Conservation (phyloP, 1,140 invertebrate genomes). For the Matsumurasca onukii region DNA sequence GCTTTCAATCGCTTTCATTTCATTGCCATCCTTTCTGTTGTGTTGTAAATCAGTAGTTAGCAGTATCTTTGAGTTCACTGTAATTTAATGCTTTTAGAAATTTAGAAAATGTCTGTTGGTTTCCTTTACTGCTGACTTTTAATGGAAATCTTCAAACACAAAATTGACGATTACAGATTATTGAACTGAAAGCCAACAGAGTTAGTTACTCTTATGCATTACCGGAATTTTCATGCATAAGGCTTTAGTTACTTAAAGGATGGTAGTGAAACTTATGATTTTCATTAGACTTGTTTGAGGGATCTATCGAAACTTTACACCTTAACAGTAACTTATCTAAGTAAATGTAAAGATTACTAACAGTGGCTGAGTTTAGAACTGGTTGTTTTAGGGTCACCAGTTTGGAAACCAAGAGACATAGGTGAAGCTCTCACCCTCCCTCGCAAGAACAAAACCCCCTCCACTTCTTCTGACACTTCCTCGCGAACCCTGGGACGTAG, state of each 20-base stretch:
- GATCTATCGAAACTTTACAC: no score
- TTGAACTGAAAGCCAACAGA: conserved; percentile 7
- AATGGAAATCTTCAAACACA: no score
- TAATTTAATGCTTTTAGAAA: conserved; percentile 7
- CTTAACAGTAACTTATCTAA: no score
- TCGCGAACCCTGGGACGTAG: conserved; percentile 38
- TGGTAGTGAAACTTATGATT: conserved; percentile 15
- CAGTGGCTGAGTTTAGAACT: no score
- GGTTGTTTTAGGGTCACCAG: conserved; percentile 79
- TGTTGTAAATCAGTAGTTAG: conserved; percentile 19
- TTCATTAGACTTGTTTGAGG: no score
- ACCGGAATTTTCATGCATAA: no score
- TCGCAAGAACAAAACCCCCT: conserved; percentile 43
- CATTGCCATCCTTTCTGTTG: conserved; percentile 24
- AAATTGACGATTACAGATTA: no score
- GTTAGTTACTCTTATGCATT: background rate
- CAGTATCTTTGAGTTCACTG: background rate
- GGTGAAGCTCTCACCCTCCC: conserved; percentile 43
- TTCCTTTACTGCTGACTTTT: conserved; percentile 39
- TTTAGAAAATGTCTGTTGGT: conserved; percentile 40
- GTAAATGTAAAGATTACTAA: no score
- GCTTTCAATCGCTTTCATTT: background rate
- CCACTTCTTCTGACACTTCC: conserved; percentile 37
- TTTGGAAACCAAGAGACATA: conserved; percentile 86
- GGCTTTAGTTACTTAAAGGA: no score